These are phyloP conservation scores for Xanthorhoe designata DNA, from an alignment of 2,888 invertebrate species.

Conservation along the genomic window DNA sequence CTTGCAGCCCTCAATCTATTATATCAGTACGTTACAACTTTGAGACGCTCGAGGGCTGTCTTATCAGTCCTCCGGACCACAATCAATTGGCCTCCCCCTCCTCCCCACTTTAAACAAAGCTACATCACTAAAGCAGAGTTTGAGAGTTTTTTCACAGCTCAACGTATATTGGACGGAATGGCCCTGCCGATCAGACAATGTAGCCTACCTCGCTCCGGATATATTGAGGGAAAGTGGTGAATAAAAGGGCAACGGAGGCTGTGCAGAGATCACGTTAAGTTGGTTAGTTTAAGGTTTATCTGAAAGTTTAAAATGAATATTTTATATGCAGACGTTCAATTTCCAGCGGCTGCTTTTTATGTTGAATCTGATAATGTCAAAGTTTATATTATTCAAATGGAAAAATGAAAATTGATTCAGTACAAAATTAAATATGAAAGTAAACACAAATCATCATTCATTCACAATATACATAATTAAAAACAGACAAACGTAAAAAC, in stretches of 20 bases:
- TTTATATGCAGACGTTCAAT: background rate
- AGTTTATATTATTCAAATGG: background rate
- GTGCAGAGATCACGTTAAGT: slow-evolving; percentile 38
- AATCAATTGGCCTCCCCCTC: slow-evolving; percentile 49
- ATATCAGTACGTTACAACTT: slow-evolving; percentile 57
- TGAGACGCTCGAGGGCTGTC: slow-evolving; percentile 53
- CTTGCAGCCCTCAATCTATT: slow-evolving; percentile 59
- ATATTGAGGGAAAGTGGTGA: slow-evolving; percentile 48
- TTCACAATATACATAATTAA: slow-evolving; percentile 5
- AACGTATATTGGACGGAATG: slow-evolving; percentile 44
- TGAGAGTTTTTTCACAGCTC: slow-evolving; percentile 43
- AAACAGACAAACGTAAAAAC: slow-evolving; percentile 7
- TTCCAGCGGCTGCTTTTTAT: slow-evolving; percentile 3
- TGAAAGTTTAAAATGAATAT: slow-evolving; percentile 24
- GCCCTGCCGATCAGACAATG: slow-evolving; percentile 47
- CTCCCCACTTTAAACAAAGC: slow-evolving; percentile 34
- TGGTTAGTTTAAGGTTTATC: slow-evolving; percentile 25
- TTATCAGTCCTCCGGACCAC: slow-evolving; percentile 55
- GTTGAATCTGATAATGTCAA: slow-evolving; percentile 3
- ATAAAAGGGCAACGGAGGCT: slow-evolving; percentile 47
- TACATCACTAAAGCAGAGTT: slow-evolving; percentile 21
- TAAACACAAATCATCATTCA: background rate
- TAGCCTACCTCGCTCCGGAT: slow-evolving; percentile 46
- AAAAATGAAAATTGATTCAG: background rate
- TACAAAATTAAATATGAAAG: background rate